Conservation (phyloP, 1,140 invertebrate species). For the Riptortus pedestris region DNA sequence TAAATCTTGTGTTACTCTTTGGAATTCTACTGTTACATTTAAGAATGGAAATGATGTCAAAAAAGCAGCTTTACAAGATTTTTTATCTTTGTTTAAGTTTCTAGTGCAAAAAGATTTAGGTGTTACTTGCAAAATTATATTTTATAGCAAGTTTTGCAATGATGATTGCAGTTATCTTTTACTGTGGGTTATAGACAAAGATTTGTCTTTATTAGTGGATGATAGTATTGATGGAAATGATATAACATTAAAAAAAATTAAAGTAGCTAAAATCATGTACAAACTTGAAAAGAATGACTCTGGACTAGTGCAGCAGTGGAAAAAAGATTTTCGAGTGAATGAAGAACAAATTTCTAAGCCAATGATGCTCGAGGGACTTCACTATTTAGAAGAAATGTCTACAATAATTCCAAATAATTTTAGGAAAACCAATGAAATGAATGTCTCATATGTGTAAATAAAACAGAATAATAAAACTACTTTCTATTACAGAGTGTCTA, state of each 20-base stretch:
- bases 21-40: conserved; percentile 13
- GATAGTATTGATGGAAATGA: background rate
- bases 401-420: background rate
- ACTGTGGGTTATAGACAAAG: conserved; percentile 17
- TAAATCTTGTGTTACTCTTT: background rate
- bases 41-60: background rate
- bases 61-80: background rate
- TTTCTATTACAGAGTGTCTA: background rate
- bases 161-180: background rate
- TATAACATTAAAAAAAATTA: background rate
- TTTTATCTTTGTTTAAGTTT: background rate
- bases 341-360: background rate
- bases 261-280: conserved; percentile 4
- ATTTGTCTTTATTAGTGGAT: background rate
- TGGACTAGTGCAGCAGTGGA: background rate
- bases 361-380: conserved; percentile 6
- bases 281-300: background rate
- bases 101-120: background rate
- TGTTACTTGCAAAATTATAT: conserved; percentile 6
- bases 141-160: background rate
- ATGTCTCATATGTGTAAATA: conserved; percentile 9
- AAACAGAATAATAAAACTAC: background rate
- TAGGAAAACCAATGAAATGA: background rate
- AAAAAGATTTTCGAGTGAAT: background rate
- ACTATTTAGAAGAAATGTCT: background rate